phyloP scores from a whole-genome alignment of 2,888 invertebrate species.

The Melanchra persicariae region DNA sequence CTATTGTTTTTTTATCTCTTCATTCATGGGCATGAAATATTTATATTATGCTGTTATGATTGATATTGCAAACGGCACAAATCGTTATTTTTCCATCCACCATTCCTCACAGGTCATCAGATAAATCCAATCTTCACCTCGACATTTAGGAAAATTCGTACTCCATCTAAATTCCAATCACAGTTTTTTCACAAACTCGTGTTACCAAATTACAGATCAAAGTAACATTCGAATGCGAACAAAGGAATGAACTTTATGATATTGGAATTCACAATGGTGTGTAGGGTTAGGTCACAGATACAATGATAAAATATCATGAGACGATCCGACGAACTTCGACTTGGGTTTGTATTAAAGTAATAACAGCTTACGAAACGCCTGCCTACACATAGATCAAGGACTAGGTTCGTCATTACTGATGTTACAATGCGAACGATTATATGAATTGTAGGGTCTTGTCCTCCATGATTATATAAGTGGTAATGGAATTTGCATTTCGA shows the following conservation, averaged over 20 bases:
- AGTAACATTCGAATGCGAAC: conserved; percentile 62
- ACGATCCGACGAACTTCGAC: conserved; percentile 78
- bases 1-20: conserved; percentile 54
- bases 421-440: conserved; percentile 81
- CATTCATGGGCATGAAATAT: conserved; percentile 39
- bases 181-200: conserved; percentile 50
- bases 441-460: conserved; percentile 72
- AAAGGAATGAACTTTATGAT: conserved; percentile 67
- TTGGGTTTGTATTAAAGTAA: conserved; percentile 80
- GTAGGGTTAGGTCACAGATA: conserved; percentile 73
- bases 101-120: conserved; percentile 60
- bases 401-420: conserved; percentile 78
- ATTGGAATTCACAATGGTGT: conserved; percentile 67
- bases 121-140: conserved; percentile 51
- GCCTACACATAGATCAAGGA: conserved; percentile 88
- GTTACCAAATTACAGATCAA: conserved; percentile 48
- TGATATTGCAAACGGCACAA: conserved; percentile 22
- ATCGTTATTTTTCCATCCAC: conserved; percentile 29
- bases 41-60: conserved; percentile 30
- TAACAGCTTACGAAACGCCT: conserved; percentile 82
- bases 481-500: conserved; percentile 43
- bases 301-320: conserved; percentile 73
- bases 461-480: conserved; percentile 52
- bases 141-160: conserved; percentile 59
- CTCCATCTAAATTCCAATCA: conserved; percentile 47